These are phyloP conservation scores for Dinoponera quadriceps DNA, from an alignment of 1,140 invertebrate genomes.

Conservation along the genomic window DNA sequence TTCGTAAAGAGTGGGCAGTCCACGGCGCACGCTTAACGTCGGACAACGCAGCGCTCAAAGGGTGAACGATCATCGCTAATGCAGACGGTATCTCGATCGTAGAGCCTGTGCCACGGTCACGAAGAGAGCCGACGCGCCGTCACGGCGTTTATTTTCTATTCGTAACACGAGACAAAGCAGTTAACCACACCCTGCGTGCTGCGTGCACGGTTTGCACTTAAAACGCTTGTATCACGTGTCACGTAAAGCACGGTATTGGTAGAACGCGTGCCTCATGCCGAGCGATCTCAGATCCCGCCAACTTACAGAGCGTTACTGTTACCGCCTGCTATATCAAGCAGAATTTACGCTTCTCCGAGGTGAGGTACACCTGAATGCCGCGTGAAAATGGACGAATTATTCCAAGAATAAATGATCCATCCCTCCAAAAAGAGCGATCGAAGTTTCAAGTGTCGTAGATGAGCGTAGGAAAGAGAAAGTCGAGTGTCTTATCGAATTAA, in stretches of 20 bases:
- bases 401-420: not conserved
- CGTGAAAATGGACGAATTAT: not conserved
- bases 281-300: constrained; percentile 3
- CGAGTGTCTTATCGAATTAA: not conserved
- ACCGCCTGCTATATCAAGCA: not conserved
- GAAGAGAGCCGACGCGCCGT: not conserved
- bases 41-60: no score
- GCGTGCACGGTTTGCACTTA: constrained; percentile 70
- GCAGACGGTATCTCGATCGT: not conserved
- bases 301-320: constrained; percentile 21
- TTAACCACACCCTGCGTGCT: constrained; percentile 69
- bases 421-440: not conserved
- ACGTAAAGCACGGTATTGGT: constrained; percentile 64
- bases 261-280: constrained; percentile 63
- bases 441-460: not conserved
- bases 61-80: not conserved
- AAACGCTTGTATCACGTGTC: constrained; percentile 72
- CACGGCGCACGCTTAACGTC: no score
- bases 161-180: constrained; percentile 71
- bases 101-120: constrained; percentile 29
- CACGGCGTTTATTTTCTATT: constrained; percentile 66
- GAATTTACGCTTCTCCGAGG: not conserved
- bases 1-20: no score
- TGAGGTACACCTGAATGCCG: not conserved
- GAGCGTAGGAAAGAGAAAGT: not conserved